Evolutionary conservation across 2,888 invertebrate genomes (phyloP), one percentile per base, ranked within the genome.

Genomic region (Micoletzkya japonica): DNA sequence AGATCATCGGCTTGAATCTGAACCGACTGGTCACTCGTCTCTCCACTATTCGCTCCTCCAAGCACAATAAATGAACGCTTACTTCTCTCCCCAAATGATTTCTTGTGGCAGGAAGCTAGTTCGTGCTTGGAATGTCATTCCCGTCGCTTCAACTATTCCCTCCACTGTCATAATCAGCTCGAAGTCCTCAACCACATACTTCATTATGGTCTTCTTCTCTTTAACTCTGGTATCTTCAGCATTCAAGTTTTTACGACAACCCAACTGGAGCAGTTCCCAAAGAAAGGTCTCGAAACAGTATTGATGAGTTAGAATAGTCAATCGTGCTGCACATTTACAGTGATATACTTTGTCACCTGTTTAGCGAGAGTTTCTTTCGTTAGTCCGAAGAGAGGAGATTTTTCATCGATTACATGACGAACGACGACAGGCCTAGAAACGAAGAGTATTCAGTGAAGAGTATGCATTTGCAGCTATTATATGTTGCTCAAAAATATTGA

Each of bases 121-220:
- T 37, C 85, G 68, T 0, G 85, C 85, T 74, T 82, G 83, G 68
- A 82, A 81, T n/a, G 81, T 82, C 81, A 81, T 81, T 50, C 85
- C 85, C 4, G 85, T 85, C 1, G 85, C 85, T 61, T 85, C 85
- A 1, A 85, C 85, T 50, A 85, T 85, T 17, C 85, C 85, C 73
- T 85, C 85, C 17, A 85, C 83, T 2, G 85, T 84, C 84, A 85
- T 84, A 28, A 85, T 83, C 49, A 85, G 54, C 64, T 85, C 85
- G 70, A 85, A 85, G 26, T 82, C 78, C 64, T 66, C 4, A 54
- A 54, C 2, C n/a, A 56, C 34, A 56, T 32, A 7, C 32, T 28
- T 50, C 17, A 49, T 49, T 58, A 4, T 28, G 26, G 7, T 39
- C 39, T 39, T 17, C 39, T 39, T 39, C 39, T 39, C 10, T 39